These are phyloP conservation scores for Mimumesa dahlbomi DNA, from an alignment of 2,888 invertebrate species.

Conservation along the genomic window DNA sequence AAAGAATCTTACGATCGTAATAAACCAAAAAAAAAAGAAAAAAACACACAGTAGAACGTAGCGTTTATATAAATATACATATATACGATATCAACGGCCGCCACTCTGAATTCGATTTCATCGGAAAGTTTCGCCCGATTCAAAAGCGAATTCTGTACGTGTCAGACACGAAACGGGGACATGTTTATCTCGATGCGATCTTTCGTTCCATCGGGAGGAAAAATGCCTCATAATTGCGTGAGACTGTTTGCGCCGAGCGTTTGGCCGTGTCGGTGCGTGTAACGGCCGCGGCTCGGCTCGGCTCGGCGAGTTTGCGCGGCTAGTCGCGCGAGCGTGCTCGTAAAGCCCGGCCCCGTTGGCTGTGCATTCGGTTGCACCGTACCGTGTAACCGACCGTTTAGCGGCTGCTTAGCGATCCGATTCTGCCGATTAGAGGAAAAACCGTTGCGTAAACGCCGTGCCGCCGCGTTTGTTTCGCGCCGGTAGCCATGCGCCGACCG, in stretches of 20 bases:
- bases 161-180: no score
- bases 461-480: conserved; percentile 59
- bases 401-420: conserved; percentile 71
- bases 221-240: conserved; percentile 12
- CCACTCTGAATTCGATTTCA: no score
- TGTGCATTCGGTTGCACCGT: conserved; percentile 59
- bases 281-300: not conserved
- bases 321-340: conserved; percentile 25
- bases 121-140: no score
- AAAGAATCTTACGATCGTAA: no score
- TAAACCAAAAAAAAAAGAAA: no score
- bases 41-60: no score
- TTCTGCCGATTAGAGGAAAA: conserved; percentile 73
- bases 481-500: conserved; percentile 60
- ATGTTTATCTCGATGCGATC: no score
- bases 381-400: conserved; percentile 69
- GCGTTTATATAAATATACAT: no score
- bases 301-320: not conserved
- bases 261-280: conserved; percentile 2
- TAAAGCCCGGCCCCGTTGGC: conserved; percentile 48
- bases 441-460: conserved; percentile 70
- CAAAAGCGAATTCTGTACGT: no score
- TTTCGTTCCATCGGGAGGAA: no score
- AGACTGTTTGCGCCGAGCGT: not conserved
- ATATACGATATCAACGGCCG: no score